Evolutionary conservation across 2,888 invertebrate genomes (phyloP), one percentile per base, ranked within the genome.

Genomic region (Lepidocyrtoides sp.): DNA sequence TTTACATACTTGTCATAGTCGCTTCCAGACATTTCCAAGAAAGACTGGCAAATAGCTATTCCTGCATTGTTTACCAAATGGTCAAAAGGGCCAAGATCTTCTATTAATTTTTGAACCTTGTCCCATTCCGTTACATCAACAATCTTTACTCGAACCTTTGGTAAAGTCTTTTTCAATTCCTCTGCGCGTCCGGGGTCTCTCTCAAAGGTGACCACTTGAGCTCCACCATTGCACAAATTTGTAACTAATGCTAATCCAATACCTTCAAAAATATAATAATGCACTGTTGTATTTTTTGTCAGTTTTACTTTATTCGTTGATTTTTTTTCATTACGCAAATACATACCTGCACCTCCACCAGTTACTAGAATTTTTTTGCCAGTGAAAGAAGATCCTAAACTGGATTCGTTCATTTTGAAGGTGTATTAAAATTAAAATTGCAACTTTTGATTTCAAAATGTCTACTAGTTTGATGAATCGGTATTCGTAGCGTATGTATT

Each of bases 61-160:
- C 85, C 91, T 23, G 91, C 91, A 17, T 77, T 86, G 20, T 86
- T 86, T 8, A 86, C 60, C 26, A 89, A 60, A 32, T 89, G 72
- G n/a, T 89, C 89, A 14, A 89, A 12, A 2, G 60, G 72, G 12
- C 89, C 89, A 69, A 89, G 82, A 14, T 10, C 1, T 2, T 69
- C 36, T 12, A 89, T 57, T 12, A 60, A 5, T 41, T 82, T 44
- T n/a, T 75, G 69, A 0, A 69, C 69, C 12, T 32, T 26, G 7
- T 69, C 51, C 88, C 88, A 88, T 3, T 72, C n/a, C 7, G 81
- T 23, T 3, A 88, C 7, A 26, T 88, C 81, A 17, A 36, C 88
- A 12, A 26, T 12, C 26, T 82, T 69, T 0, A 57, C 88, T 10
- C 10, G 8, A 23, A 72, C 26, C 0, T 69, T 54, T 14, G 81